Evolutionary conservation across 64 coral and sea anemone genomes (phyloP).

Genomic region (Pachyseris speciosa): DNA sequence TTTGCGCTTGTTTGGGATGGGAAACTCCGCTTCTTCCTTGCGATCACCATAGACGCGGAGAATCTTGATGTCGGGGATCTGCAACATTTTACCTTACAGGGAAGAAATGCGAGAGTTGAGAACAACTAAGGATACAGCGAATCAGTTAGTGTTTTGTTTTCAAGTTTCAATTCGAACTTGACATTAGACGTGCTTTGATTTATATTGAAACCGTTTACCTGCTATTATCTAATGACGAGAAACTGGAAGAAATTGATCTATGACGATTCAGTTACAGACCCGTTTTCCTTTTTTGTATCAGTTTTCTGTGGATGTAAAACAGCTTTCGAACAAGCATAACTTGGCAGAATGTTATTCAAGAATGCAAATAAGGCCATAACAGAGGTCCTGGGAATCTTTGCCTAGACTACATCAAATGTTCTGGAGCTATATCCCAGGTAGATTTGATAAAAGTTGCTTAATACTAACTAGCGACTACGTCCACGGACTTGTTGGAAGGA

Average conservation of each 20-base stretch:
- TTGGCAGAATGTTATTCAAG: too few species aligned
- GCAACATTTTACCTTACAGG: constrained; percentile 74
- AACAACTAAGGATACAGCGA: not conserved
- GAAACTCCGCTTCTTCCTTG: constrained; percentile 74
- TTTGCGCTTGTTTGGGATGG: constrained; percentile 76
- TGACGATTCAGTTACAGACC: too few species aligned
- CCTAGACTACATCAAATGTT: not conserved
- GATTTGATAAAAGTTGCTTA: not conserved
- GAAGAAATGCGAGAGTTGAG: not conserved
- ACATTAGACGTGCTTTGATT: too few species aligned
- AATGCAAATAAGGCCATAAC: too few species aligned
- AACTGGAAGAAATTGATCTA: too few species aligned
- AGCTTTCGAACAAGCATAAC: too few species aligned
- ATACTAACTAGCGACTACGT: constrained; percentile 82
- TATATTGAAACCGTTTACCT: too few species aligned
- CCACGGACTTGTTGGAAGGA: constrained; percentile 98
- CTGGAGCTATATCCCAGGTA: not conserved
- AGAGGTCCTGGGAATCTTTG: not conserved
- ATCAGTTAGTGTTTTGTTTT: not conserved
- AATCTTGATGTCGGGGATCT: constrained; percentile 67
- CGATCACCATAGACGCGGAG: constrained; percentile 75
- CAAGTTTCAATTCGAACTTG: too few species aligned
- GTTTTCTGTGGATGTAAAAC: too few species aligned
- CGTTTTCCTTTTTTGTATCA: too few species aligned
- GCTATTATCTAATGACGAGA: too few species aligned